These are phyloP conservation scores for Nannoperca obscura DNA, from an alignment of 2,797 vertebrate species.

Conservation along the genomic window DNA sequence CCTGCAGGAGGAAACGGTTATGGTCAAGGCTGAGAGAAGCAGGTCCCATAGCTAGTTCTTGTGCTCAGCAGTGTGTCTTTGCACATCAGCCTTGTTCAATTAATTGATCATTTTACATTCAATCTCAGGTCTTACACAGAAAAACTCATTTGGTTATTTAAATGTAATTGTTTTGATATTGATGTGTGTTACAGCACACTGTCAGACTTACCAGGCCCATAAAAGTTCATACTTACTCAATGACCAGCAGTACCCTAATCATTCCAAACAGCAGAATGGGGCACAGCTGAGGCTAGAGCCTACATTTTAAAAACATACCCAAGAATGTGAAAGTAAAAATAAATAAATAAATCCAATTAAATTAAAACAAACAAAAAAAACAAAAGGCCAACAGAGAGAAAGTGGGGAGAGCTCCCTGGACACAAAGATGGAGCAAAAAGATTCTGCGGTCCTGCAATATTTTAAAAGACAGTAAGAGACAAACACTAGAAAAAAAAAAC, in stretches of 20 bases:
- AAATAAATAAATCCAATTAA: slow-evolving; percentile 54
- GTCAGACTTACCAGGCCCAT: slow-evolving; percentile 94
- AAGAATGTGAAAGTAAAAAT: slow-evolving; percentile 87
- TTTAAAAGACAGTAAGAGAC: slow-evolving; percentile 81
- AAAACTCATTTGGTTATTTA: slow-evolving; percentile 85
- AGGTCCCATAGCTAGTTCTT: slow-evolving; percentile 89
- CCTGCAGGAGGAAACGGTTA: slow-evolving; percentile 85
- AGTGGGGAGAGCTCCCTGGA: slow-evolving; percentile 78
- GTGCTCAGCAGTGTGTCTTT: slow-evolving; percentile 83
- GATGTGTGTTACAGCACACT: slow-evolving; percentile 88
- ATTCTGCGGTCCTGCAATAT: slow-evolving; percentile 77
- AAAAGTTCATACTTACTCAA: slow-evolving; percentile 93
- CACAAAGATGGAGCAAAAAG: slow-evolving; percentile 80
- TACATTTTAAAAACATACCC: slow-evolving; percentile 93
- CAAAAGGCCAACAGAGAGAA: slow-evolving; percentile 78
- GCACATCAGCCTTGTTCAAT: slow-evolving; percentile 80
- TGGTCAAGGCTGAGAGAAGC: slow-evolving; percentile 72
- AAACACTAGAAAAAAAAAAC: slow-evolving; percentile 78
- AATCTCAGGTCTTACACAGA: slow-evolving; percentile 91
- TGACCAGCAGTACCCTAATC: slow-evolving; percentile 94
- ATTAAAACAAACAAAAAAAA: slow-evolving; percentile 58
- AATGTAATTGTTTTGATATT: slow-evolving; percentile 81
- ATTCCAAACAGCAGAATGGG: slow-evolving; percentile 96
- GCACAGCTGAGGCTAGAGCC: slow-evolving; percentile 92
- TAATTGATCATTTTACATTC: slow-evolving; percentile 62